Evolutionary conservation across 2,113 vertebrate genomes (phyloP).

Genomic region (Pionites leucogaster): DNA sequence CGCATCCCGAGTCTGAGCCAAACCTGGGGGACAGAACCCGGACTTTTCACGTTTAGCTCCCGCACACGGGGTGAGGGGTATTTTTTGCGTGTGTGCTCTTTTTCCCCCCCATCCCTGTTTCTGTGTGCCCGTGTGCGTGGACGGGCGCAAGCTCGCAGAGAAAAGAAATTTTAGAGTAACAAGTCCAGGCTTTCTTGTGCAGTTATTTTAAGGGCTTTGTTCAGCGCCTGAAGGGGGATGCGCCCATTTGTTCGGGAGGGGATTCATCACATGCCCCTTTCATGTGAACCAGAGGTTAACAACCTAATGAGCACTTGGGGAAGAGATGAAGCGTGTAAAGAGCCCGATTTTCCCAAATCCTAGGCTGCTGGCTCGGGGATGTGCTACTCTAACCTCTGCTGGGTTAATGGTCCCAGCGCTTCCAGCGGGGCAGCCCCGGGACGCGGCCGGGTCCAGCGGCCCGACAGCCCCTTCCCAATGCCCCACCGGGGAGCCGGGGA

Average conservation of each 20-base stretch:
- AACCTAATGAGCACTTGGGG: conserved; percentile 84
- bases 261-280: conserved; percentile 78
- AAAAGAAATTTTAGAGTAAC: conserved; percentile 75
- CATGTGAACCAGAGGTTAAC: conserved; percentile 87
- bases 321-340: conserved; percentile 87
- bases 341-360: conserved; percentile 74
- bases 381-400: conserved; percentile 87
- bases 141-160: conserved; percentile 36
- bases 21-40: background rate
- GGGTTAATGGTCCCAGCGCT: conserved; percentile 74
- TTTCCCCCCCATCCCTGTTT: background rate
- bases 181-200: conserved; percentile 73
- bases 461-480: conserved; percentile 76
- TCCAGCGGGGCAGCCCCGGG: conserved; percentile 80
- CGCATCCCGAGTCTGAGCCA: background rate
- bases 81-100: background rate
- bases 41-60: background rate
- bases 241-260: conserved; percentile 73
- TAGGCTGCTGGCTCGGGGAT: conserved; percentile 75
- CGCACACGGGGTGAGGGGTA: background rate
- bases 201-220: conserved; percentile 80
- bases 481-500: conserved; percentile 73
- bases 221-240: conserved; percentile 80
- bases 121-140: conserved; percentile 7
- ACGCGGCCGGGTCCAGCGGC: conserved; percentile 75